A percentile compares a stretch with the other conserved stretches of the same genome.
Evolutionary conservation across 2,888 invertebrate genomes (phyloP).

Genomic region (Thymelicus sylvestris): DNA sequence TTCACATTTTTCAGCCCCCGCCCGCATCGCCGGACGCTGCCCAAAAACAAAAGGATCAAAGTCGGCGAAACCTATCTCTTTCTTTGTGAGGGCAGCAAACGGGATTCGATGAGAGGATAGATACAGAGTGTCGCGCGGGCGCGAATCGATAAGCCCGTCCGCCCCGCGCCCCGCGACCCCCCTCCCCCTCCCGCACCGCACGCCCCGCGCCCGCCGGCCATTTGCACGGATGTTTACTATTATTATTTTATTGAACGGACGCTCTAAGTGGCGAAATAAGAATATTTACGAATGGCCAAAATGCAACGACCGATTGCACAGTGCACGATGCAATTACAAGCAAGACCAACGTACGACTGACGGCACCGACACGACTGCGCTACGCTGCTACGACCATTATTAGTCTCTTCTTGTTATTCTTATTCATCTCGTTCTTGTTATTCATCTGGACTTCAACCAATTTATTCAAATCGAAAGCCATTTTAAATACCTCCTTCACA

Average conservation of each 20-base stretch:
- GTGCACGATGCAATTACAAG: background rate
- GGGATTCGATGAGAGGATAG: slow-evolving; percentile 84
- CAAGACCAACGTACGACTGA: slow-evolving; percentile 18
- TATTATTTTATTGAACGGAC: slow-evolving; percentile 84
- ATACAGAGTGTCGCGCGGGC: slow-evolving; percentile 84
- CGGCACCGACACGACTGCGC: slow-evolving; percentile 3
- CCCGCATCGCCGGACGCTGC: slow-evolving; percentile 84
- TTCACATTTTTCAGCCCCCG: slow-evolving; percentile 83
- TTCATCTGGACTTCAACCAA: too few relatives aligned
- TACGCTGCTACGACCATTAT: too few relatives aligned
- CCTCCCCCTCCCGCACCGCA: slow-evolving; percentile 49
- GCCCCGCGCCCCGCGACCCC: slow-evolving; percentile 45
- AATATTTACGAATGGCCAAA: slow-evolving; percentile 72
- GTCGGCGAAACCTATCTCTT: slow-evolving; percentile 85
- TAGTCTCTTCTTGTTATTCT: too few relatives aligned
- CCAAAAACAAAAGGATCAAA: slow-evolving; percentile 85
- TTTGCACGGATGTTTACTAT: slow-evolving; percentile 84
- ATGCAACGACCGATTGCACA: slow-evolving; percentile 40
- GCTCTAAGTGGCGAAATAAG: slow-evolving; percentile 77
- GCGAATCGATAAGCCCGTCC: slow-evolving; percentile 74
- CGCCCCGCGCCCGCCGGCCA: slow-evolving; percentile 72
- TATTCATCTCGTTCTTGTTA: too few relatives aligned
- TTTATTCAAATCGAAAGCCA: too few relatives aligned
- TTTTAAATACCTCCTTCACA: too few relatives aligned
- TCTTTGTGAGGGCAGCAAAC: slow-evolving; percentile 82